phyloP scores from a whole-genome alignment of 2,797 vertebrate species.

The Notoglanidium macrostoma region DNA sequence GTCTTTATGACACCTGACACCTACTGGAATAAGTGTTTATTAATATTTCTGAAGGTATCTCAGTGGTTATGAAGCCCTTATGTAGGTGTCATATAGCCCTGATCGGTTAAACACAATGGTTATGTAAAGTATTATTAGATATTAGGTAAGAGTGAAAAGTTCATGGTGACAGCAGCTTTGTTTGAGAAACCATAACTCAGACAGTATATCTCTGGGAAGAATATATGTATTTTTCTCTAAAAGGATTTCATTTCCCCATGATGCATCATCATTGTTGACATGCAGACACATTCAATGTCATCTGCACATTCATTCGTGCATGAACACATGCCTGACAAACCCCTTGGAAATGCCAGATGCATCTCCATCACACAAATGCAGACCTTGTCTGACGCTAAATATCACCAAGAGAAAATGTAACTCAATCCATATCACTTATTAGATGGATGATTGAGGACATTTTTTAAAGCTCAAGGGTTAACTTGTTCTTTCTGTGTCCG shows the following conservation, averaged over 20 bases:
- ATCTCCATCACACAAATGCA: background rate
- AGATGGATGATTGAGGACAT: constrained; percentile 58
- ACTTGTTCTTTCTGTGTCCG: constrained; percentile 65
- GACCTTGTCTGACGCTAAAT: constrained; percentile 17
- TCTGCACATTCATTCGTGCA: constrained; percentile 14
- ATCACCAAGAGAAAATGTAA: constrained; percentile 15
- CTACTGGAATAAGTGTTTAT: background rate
- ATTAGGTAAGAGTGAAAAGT: background rate
- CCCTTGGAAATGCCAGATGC: constrained; percentile 4
- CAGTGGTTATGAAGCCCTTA: background rate
- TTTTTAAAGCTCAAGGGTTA: constrained; percentile 61
- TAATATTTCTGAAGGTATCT: background rate
- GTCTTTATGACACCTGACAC: constrained; percentile 18
- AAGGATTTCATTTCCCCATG: background rate
- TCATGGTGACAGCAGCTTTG: background rate
- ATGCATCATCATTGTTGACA: background rate
- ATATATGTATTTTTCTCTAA: background rate
- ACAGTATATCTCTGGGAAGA: background rate
- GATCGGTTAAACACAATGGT: background rate
- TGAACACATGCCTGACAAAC: constrained; percentile 14
- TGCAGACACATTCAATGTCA: background rate
- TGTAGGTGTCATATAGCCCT: constrained; percentile 6
- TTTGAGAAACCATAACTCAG: background rate
- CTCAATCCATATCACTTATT: constrained; percentile 58
- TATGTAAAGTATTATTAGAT: background rate